Conservation (phyloP, 2,888 invertebrate species). For the Aricia artaxerxes region DNA sequence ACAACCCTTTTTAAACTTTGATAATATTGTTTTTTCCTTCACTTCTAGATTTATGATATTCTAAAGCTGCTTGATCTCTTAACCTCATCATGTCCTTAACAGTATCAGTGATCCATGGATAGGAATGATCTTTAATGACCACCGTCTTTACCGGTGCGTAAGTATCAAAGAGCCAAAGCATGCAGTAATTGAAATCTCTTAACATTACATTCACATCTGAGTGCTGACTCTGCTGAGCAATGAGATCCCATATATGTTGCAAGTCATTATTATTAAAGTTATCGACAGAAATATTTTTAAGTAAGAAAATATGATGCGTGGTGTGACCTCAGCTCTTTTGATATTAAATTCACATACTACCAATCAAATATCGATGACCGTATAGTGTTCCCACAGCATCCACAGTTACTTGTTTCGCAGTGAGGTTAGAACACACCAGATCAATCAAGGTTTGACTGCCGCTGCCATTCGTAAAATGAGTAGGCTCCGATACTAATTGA, state of each 20-base stretch:
- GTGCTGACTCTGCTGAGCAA: slow-evolving; percentile 1
- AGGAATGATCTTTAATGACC: not conserved
- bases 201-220: not conserved
- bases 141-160: not conserved
- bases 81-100: slow-evolving; percentile 35
- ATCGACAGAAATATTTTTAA: slow-evolving; percentile 20
- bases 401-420: not conserved
- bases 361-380: slow-evolving; percentile 12
- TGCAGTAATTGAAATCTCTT: not conserved
- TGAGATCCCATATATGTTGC: not conserved
- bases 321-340: slow-evolving; percentile 13
- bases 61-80: slow-evolving; percentile 31
- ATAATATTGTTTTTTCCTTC: slow-evolving; percentile 35
- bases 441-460: slow-evolving; percentile 31
- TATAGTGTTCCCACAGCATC: slow-evolving; percentile 23
- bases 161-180: not conserved
- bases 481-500: slow-evolving; percentile 31
- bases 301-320: not conserved
- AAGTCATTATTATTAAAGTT: slow-evolving; percentile 20
- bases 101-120: slow-evolving; percentile 37
- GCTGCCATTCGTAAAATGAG: slow-evolving; percentile 26
- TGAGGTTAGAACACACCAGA: slow-evolving; percentile 24
- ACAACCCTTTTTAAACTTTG: slow-evolving; percentile 34
- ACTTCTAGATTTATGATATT: not conserved
- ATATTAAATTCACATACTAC: slow-evolving; percentile 29